phyloP scores from a whole-genome alignment of 2,113 vertebrate species.

The Megaceryle maxima region DNA sequence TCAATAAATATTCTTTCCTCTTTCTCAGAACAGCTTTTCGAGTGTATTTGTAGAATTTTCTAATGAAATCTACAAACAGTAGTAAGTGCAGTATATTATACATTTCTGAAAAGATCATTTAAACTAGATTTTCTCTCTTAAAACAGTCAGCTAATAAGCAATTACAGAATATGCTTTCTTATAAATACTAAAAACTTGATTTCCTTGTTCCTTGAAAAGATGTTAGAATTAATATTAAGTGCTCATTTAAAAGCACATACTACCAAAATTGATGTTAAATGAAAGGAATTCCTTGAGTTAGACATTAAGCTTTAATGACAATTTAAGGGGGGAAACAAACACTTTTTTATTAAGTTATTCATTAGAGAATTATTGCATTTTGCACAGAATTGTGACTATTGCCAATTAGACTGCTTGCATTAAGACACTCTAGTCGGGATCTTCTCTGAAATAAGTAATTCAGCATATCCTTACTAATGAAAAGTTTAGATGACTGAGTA shows the following conservation, averaged over 20 bases:
- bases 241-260: slow-evolving; percentile 43
- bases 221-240: slow-evolving; percentile 52
- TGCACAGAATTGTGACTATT: background rate
- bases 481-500: slow-evolving; percentile 44
- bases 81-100: background rate
- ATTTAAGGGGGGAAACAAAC: slow-evolving; percentile 47
- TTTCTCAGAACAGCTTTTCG: slow-evolving; percentile 23
- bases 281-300: slow-evolving; percentile 51
- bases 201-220: slow-evolving; percentile 32
- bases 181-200: slow-evolving; percentile 55
- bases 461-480: slow-evolving; percentile 26
- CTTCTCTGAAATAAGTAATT: slow-evolving; percentile 42
- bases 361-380: slow-evolving; percentile 60
- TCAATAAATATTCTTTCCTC: background rate
- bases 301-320: slow-evolving; percentile 51
- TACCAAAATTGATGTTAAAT: slow-evolving; percentile 33
- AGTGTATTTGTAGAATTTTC: slow-evolving; percentile 15
- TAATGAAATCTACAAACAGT: slow-evolving; percentile 19
- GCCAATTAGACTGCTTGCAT: slow-evolving; percentile 31
- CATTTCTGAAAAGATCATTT: slow-evolving; percentile 32
- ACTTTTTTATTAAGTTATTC: slow-evolving; percentile 33
- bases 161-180: slow-evolving; percentile 32
- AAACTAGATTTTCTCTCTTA: slow-evolving; percentile 41
- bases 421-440: slow-evolving; percentile 1
- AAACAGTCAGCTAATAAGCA: slow-evolving; percentile 46